Evolutionary conservation across 2,113 vertebrate genomes (phyloP).

Genomic region (Tachuris rubrigastra): DNA sequence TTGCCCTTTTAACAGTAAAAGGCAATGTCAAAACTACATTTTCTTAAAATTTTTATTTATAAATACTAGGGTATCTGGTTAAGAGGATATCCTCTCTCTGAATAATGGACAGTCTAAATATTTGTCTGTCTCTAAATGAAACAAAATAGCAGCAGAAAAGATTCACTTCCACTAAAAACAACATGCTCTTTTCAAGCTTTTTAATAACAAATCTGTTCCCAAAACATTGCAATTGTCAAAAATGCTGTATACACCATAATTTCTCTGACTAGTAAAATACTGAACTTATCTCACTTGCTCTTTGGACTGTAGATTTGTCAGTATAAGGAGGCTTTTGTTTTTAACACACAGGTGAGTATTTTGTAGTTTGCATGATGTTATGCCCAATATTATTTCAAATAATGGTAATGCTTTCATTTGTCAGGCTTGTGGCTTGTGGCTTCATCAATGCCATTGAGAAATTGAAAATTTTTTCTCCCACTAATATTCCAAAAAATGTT

Average conservation of each 20-base stretch:
- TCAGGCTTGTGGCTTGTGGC: neutral
- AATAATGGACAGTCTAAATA: neutral
- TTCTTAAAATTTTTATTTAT: constrained; percentile 1
- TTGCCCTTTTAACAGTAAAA: neutral
- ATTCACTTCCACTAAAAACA: neutral
- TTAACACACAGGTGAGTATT: neutral
- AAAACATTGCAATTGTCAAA: neutral
- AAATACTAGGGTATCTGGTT: neutral
- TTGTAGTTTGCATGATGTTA: neutral
- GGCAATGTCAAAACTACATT: neutral
- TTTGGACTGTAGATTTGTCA: neutral
- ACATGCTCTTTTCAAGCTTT: neutral
- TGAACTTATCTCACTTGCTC: neutral
- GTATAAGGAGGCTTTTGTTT: neutral
- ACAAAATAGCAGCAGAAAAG: neutral
- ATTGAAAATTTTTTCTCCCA: neutral
- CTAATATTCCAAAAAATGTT: neutral
- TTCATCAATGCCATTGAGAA: neutral
- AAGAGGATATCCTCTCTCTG: neutral
- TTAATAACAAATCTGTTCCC: neutral
- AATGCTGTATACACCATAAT: neutral
- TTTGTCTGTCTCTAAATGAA: neutral
- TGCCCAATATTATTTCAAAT: neutral
- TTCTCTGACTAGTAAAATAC: neutral
- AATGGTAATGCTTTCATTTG: neutral